Conservation (phyloP, 2,113 vertebrate species). For the Epinephelus lanceolatus region DNA sequence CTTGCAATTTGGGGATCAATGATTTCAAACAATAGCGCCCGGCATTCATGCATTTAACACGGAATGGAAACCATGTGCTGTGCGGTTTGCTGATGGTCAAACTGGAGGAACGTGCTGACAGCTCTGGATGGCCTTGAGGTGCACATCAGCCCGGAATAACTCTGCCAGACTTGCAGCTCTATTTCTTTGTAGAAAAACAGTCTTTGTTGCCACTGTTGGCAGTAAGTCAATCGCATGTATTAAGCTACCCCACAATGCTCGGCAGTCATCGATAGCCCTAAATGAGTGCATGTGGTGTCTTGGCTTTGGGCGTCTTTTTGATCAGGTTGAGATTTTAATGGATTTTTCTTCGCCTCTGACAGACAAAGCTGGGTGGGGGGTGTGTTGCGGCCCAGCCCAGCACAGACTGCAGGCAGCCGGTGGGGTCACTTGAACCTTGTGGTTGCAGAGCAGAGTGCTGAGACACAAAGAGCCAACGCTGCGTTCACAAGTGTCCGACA, state of each 20-base stretch:
- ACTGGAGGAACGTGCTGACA: slow-evolving; percentile 67
- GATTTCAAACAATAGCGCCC: slow-evolving; percentile 63
- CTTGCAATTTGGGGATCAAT: slow-evolving; percentile 67
- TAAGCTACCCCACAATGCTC: slow-evolving; percentile 79
- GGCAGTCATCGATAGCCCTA: slow-evolving; percentile 84
- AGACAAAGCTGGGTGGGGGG: slow-evolving; percentile 68
- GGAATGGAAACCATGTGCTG: slow-evolving; percentile 75
- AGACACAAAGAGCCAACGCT: slow-evolving; percentile 82
- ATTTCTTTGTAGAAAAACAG: slow-evolving; percentile 77
- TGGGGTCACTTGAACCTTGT: slow-evolving; percentile 90
- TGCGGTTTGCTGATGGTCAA: slow-evolving; percentile 43
- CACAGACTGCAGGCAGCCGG: slow-evolving; percentile 77
- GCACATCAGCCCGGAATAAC: slow-evolving; percentile 60
- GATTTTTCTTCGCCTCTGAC: slow-evolving; percentile 81
- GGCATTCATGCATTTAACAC: slow-evolving; percentile 44
- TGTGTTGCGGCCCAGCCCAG: slow-evolving; percentile 63
- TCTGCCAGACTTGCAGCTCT: slow-evolving; percentile 76
- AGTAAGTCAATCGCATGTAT: slow-evolving; percentile 86
- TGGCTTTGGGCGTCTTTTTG: slow-evolving; percentile 78
- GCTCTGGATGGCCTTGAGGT: slow-evolving; percentile 62
- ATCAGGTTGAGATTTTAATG: slow-evolving; percentile 86
- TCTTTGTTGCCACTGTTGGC: slow-evolving; percentile 86
- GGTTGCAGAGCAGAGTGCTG: slow-evolving; percentile 88
- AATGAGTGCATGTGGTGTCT: slow-evolving; percentile 86
- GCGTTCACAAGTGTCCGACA: slow-evolving; percentile 86